These are phyloP conservation scores for Rhodinocichla rosea DNA, from an alignment of 2,113 vertebrate genomes.

Conservation along the genomic window DNA sequence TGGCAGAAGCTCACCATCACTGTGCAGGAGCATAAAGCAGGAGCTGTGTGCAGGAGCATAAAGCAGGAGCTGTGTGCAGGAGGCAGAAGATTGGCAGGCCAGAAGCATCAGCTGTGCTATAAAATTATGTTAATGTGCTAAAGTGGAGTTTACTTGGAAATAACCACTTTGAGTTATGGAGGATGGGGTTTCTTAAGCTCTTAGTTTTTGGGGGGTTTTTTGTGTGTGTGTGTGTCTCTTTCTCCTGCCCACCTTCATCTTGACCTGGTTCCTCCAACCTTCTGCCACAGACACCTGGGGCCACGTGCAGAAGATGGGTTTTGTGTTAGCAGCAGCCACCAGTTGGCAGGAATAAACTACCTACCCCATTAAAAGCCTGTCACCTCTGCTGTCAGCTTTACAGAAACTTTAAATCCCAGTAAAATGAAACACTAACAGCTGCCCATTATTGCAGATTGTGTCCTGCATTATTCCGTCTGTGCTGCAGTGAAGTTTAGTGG, in stretches of 20 bases:
- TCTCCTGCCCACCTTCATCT: not conserved
- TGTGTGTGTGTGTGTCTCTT: not conserved
- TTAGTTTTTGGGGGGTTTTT: fast-evolving
- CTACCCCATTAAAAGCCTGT: not conserved
- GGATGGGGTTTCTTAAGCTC: not conserved
- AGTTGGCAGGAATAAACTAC: not conserved
- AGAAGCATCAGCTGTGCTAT: conserved; percentile 9
- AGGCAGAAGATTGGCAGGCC: not conserved
- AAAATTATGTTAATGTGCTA: not conserved
- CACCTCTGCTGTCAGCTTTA: conserved; percentile 28
- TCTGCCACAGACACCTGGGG: not conserved
- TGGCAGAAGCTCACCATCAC: not conserved
- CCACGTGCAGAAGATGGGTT: not conserved
- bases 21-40: not conserved
- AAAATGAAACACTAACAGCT: conserved; percentile 35
- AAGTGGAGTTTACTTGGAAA: not conserved
- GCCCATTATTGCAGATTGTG: not conserved
- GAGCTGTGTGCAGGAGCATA: not conserved
- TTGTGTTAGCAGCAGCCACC: not conserved
- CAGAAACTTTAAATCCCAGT: conserved; percentile 1
- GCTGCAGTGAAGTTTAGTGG: not conserved
- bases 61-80: not conserved
- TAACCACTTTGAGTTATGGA: not conserved
- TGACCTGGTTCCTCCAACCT: not conserved
- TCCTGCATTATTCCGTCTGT: not conserved